Base-by-base conservation (phyloP, 2,113 vertebrate genomes). In the Myotis lucifugus region DNA sequence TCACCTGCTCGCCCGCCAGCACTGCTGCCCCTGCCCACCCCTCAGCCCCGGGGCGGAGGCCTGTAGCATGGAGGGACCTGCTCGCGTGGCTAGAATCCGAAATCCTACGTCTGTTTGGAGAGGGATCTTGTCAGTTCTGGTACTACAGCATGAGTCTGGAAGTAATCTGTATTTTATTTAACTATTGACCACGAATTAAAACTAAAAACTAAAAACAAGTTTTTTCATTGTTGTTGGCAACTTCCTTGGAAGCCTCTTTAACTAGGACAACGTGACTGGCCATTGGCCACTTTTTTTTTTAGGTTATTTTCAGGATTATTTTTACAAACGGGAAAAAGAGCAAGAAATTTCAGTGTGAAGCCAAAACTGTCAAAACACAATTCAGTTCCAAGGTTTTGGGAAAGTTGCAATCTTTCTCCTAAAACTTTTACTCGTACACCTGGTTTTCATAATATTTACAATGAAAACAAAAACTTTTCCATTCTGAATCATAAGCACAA, bases 381-480 rank as follows among this genome's bases (percentile, higher is more conserved):
- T 59, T 88, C 42, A n/a, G 66, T 95, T 92, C 81, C 85, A 96
- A 85, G n/a, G 34, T 59, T 87, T 95, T 94, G 46, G 29, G 56
- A 81, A 73, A 86, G 61, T 34, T 40, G 11, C 17, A 74, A 85
- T 93, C 6, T 95, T 84, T 90, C 94, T 59, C 42, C 52, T 76
- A 54, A 95, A 92, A 88, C 46, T 85, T 94, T 82, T 89, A 81
- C 69, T 94, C 34, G 85, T 81, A 67, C 72, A 82, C 48, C 73
- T 50, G 77, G 50, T 94, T 92, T 96, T 81, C 85, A 96, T 96
- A 93, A 92, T 72, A 95, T 95, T 97, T 93, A 90, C 7, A 59
- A 66, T 52, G 32, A 11, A 27, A 73, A 40, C 23, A 70, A 61
- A 32, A 48, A 21, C 12, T 54, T 86, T 91, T 93, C 56, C 42